Evolutionary conservation across 2,888 invertebrate genomes (phyloP).

Genomic region (Caenorhabditis japonica): DNA sequence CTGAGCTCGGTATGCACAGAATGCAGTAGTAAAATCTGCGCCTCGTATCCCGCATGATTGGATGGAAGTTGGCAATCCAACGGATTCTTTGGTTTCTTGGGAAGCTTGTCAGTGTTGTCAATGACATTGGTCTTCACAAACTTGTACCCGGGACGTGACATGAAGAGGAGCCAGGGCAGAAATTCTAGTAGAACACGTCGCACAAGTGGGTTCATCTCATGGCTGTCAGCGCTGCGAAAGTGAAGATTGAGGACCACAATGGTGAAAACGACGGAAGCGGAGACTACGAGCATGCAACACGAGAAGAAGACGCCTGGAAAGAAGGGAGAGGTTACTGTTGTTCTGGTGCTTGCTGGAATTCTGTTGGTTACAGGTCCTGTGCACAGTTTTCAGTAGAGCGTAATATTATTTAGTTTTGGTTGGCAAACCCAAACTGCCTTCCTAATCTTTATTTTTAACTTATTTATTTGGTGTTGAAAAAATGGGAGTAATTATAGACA

Average conservation of each 20-base stretch:
- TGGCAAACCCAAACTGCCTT: no score
- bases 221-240: constrained; percentile 70
- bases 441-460: no score
- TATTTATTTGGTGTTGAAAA: no score
- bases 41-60: constrained; percentile 67
- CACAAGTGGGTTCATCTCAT: constrained; percentile 68
- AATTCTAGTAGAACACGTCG: constrained; percentile 69
- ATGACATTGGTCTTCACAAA: constrained; percentile 57
- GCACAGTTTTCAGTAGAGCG: no score
- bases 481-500: no score
- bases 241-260: constrained; percentile 74
- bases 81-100: constrained; percentile 49
- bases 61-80: constrained; percentile 53
- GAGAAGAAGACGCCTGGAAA: constrained; percentile 72
- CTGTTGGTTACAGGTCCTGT: no score
- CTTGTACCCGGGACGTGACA: constrained; percentile 71
- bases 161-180: constrained; percentile 72
- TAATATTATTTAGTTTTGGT: no score
- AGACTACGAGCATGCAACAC: constrained; percentile 74
- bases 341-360: no score
- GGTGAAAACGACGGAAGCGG: constrained; percentile 74
- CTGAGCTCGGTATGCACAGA: constrained; percentile 67
- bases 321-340: not conserved
- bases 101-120: constrained; percentile 49
- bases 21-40: constrained; percentile 67